phyloP scores from a whole-genome alignment of 2,113 vertebrate species.

The Rhea pennata region DNA sequence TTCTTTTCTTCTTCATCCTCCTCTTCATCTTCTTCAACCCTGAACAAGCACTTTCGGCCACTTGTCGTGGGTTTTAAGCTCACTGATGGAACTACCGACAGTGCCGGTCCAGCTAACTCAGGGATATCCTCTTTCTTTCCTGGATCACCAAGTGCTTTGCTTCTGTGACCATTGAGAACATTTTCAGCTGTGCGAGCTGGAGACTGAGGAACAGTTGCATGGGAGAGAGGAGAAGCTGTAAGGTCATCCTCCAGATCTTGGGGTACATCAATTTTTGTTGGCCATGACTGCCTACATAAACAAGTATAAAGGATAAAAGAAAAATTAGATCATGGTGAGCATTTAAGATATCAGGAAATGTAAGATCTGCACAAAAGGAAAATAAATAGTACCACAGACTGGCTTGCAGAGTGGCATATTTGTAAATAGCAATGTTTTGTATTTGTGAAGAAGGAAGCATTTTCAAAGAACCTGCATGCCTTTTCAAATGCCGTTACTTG shows the following conservation, averaged over 20 bases:
- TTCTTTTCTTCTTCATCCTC: constrained; percentile 94
- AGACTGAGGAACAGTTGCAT: constrained; percentile 85
- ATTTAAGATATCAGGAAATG: fast-evolving
- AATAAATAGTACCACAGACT: not conserved
- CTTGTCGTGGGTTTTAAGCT: constrained; percentile 79
- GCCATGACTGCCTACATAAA: constrained; percentile 91
- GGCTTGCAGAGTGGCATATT: not conserved
- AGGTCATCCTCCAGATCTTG: constrained; percentile 96
- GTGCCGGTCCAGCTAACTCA: constrained; percentile 73
- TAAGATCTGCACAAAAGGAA: not conserved
- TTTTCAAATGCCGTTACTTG: not conserved
- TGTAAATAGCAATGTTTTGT: not conserved
- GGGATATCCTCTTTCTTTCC: constrained; percentile 84
- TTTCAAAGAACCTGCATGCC: not conserved
- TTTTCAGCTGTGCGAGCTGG: constrained; percentile 89
- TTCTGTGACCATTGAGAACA: constrained; percentile 91
- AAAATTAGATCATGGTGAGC: not conserved
- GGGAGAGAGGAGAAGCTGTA: constrained; percentile 90
- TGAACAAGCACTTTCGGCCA: constrained; percentile 90
- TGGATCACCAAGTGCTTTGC: constrained; percentile 86
- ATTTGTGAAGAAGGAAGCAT: not conserved
- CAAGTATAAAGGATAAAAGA: not conserved
- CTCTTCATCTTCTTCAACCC: constrained; percentile 95
- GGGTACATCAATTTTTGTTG: constrained; percentile 92
- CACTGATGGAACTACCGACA: constrained; percentile 45